phyloP scores from a whole-genome alignment of 2,888 invertebrate species.

The Drosophila melanocephala region DNA sequence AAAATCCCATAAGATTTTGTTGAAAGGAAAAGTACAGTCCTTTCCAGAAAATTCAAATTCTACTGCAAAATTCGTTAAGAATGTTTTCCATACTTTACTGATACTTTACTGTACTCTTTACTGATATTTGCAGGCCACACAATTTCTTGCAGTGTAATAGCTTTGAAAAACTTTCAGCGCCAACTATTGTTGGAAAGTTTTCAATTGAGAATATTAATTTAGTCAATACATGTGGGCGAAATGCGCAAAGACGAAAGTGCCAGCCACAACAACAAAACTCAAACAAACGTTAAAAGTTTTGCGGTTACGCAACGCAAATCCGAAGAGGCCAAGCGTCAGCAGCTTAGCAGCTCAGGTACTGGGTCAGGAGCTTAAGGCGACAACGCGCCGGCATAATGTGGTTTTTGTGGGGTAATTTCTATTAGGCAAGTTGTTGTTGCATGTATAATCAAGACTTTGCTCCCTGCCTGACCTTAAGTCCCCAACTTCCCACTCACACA shows the following conservation, averaged over 20 bases:
- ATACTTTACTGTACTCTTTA: too few species aligned
- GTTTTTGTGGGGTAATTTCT: conserved; percentile 76
- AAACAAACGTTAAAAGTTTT: conserved; percentile 79
- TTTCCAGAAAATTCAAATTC: background rate
- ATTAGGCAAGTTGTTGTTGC: conserved; percentile 66
- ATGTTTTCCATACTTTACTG: background rate
- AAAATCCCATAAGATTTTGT: background rate
- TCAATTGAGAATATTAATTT: conserved; percentile 82
- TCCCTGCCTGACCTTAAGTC: conserved; percentile 26
- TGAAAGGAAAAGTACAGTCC: background rate
- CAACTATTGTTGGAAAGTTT: conserved; percentile 81
- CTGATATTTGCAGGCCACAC: background rate
- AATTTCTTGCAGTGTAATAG: conserved; percentile 69
- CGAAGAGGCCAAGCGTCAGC: conserved; percentile 45
- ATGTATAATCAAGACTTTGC: conserved; percentile 61
- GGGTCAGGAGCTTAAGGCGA: conserved; percentile 46
- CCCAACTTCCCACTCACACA: conserved; percentile 6
- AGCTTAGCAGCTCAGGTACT: conserved; percentile 32
- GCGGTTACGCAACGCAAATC: conserved; percentile 71
- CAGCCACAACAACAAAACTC: conserved; percentile 50
- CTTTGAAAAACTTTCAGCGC: conserved; percentile 70
- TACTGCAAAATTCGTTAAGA: background rate
- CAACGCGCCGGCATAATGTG: conserved; percentile 77
- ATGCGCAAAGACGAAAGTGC: conserved; percentile 57
- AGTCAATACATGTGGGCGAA: conserved; percentile 81